Conservation (phyloP, 2,888 invertebrate genomes). For the Lasioglossum pauxillum region DNA sequence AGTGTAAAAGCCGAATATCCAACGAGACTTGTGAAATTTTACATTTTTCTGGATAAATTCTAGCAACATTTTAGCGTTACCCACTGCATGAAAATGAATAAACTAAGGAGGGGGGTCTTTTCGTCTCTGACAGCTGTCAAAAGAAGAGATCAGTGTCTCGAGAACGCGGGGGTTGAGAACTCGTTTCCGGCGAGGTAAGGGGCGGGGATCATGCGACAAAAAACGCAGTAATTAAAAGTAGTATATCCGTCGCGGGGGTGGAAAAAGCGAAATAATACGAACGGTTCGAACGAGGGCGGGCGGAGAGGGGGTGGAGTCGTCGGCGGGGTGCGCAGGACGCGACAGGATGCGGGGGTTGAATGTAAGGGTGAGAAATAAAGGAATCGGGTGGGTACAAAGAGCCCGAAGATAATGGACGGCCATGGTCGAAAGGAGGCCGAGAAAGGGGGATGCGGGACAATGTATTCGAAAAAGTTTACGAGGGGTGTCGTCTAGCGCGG, state of each 20-base stretch:
- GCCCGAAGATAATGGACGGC: slow-evolving; percentile 19
- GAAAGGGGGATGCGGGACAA: slow-evolving; percentile 9
- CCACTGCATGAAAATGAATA: no score
- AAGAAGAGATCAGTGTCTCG: slow-evolving; percentile 7
- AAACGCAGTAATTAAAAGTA: slow-evolving; percentile 46
- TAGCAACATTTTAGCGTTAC: no score
- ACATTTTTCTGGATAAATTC: no score
- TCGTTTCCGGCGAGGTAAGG: slow-evolving; percentile 14
- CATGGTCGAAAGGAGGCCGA: slow-evolving; percentile 17
- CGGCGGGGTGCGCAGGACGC: background rate
- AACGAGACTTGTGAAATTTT: no score
- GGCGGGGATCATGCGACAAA: background rate
- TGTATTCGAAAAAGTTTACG: slow-evolving; percentile 26
- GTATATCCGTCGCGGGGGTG: background rate
- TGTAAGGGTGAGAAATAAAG: slow-evolving; percentile 15
- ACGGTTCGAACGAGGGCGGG: slow-evolving; percentile 2
- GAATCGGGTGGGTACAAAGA: slow-evolving; percentile 15
- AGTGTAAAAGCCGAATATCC: no score
- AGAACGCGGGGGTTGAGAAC: background rate
- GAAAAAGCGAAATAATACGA: slow-evolving; percentile 8
- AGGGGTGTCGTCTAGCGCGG: background rate
- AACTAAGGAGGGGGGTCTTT: no score
- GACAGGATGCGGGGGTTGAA: background rate
- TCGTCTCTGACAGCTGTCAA: background rate
- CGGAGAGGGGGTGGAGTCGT: background rate